These are phyloP conservation scores for Epinotia nisella DNA, from an alignment of 2,888 invertebrate genomes.

Conservation along the genomic window DNA sequence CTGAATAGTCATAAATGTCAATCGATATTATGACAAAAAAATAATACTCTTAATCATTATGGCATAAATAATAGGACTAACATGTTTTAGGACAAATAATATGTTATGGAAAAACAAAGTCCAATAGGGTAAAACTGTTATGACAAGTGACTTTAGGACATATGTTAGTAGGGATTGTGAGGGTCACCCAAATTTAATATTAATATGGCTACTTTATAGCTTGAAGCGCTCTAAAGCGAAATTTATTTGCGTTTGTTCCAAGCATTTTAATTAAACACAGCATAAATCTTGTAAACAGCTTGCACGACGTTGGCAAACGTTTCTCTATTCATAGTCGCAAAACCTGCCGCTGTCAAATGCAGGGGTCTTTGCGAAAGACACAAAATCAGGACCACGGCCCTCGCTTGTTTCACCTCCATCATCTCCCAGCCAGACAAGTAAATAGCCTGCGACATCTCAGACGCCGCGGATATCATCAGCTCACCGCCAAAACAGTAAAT, in stretches of 20 bases:
- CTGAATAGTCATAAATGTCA: no score
- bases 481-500: constrained; percentile 71
- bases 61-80: no score
- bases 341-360: constrained; percentile 62
- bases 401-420: constrained; percentile 62
- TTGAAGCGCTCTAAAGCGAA: background rate
- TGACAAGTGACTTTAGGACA: no score
- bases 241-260: background rate
- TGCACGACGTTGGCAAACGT: constrained; percentile 66
- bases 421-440: constrained; percentile 66
- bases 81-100: no score
- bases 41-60: no score
- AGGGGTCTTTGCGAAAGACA: constrained; percentile 60
- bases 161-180: no score
- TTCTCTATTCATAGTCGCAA: constrained; percentile 65
- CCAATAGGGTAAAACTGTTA: no score
- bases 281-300: constrained; percentile 68
- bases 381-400: constrained; percentile 57
- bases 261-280: constrained; percentile 63
- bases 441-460: constrained; percentile 57
- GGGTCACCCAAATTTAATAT: background rate
- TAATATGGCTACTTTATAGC: background rate
- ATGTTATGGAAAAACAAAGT: no score
- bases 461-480: constrained; percentile 60
- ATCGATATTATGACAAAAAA: no score